phyloP scores from a whole-genome alignment of 1,140 invertebrate genomes.

The Tetranychus cinnabarinus region DNA sequence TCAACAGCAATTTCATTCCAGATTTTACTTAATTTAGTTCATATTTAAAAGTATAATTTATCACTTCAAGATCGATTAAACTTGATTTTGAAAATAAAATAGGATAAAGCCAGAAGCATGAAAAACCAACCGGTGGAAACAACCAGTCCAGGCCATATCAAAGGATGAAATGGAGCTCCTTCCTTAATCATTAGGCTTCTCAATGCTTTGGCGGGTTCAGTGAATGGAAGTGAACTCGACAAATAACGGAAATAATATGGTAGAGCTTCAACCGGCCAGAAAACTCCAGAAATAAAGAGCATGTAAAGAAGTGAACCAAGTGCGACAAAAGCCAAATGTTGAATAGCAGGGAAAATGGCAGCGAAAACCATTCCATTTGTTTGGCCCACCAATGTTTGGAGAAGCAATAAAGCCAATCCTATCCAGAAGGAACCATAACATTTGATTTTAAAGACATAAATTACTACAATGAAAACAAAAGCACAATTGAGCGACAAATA shows the following conservation, averaged over 20 bases:
- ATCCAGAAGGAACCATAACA: background rate
- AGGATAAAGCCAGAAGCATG: too few relatives aligned
- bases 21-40: too few relatives aligned
- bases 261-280: slow-evolving; percentile 78
- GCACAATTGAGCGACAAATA: background rate
- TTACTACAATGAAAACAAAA: background rate
- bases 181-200: background rate
- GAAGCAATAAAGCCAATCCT: slow-evolving; percentile 19
- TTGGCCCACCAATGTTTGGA: slow-evolving; percentile 67
- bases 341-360: slow-evolving; percentile 23
- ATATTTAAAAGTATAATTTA: too few relatives aligned
- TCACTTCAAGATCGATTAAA: too few relatives aligned
- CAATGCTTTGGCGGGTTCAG: slow-evolving; percentile 24
- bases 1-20: too few relatives aligned
- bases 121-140: background rate
- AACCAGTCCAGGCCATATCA: background rate
- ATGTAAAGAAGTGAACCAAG: background rate
- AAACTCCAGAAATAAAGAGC: slow-evolving; percentile 34
- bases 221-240: slow-evolving; percentile 57
- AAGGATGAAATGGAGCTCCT: background rate
- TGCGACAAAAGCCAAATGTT: background rate
- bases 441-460: background rate
- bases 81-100: too few relatives aligned
- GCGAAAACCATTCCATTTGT: slow-evolving; percentile 72
- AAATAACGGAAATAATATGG: slow-evolving; percentile 53